These are phyloP conservation scores for Cossypha polioptera DNA, from an alignment of 2,797 vertebrate species.

Conservation along the genomic window DNA sequence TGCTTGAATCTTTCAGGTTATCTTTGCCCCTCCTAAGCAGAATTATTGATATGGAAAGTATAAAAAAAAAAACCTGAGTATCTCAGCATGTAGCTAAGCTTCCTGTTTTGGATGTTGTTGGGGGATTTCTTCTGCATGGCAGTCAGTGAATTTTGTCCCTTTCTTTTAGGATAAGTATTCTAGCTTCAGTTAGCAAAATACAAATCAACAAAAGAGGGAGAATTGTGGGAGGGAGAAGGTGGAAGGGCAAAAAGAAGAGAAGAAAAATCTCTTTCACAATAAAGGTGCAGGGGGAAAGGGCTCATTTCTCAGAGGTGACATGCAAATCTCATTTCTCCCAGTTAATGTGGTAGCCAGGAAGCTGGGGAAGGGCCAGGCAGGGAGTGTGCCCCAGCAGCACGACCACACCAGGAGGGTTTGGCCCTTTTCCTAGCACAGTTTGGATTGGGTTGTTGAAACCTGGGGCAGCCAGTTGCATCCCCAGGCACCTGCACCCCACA, in stretches of 20 bases:
- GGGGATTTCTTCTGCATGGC: background rate
- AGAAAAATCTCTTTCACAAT: background rate
- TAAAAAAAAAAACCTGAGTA: background rate
- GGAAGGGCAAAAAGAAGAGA: background rate
- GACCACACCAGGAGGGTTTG: background rate
- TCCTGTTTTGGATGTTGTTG: background rate
- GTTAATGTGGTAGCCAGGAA: background rate
- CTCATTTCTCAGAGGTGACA: background rate
- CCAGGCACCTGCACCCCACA: background rate
- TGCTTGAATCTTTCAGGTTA: background rate
- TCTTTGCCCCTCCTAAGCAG: background rate
- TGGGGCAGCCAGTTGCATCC: conserved; percentile 54
- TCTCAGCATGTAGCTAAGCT: background rate
- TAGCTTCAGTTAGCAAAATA: background rate
- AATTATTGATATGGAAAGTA: background rate
- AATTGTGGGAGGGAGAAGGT: background rate
- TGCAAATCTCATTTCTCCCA: background rate
- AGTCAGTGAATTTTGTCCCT: background rate
- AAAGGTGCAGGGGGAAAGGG: background rate
- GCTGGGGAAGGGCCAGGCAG: background rate
- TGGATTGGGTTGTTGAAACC: conserved; percentile 8
- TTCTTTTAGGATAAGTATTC: background rate
- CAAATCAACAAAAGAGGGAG: background rate
- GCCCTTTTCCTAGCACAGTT: conserved; percentile 4
- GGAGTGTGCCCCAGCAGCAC: background rate